phyloP scores from a whole-genome alignment of 2,113 vertebrate species.

The Ascaphus truei region DNA sequence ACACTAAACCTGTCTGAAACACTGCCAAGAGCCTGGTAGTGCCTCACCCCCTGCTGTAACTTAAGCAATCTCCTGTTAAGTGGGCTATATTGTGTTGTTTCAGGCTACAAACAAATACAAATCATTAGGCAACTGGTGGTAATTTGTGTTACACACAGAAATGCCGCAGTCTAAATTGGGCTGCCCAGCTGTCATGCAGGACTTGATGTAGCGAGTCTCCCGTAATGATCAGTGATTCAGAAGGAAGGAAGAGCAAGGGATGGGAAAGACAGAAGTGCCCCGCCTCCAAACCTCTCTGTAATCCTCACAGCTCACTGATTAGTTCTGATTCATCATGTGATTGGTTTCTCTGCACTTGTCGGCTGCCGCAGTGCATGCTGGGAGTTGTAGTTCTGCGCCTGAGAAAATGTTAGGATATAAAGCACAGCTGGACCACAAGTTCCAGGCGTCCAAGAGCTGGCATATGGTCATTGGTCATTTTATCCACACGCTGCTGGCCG shows the following conservation, averaged over 20 bases:
- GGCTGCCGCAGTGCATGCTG: neutral
- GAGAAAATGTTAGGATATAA: neutral
- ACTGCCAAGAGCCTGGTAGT: neutral
- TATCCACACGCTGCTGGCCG: too few relatives aligned
- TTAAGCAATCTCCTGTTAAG: neutral
- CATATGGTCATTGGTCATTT: neutral
- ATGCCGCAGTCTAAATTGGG: neutral
- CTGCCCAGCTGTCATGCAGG: neutral
- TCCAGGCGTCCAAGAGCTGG: neutral
- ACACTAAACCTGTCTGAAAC: neutral
- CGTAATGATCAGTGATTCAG: neutral
- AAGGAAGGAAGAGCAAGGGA: neutral
- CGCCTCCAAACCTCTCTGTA: neutral
- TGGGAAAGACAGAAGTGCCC: neutral
- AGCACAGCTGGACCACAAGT: neutral
- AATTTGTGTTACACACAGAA: too few relatives aligned
- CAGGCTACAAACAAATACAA: neutral
- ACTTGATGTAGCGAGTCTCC: neutral
- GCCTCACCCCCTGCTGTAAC: neutral
- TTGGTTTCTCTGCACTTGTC: neutral
- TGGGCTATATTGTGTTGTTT: neutral
- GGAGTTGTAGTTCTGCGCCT: slow-evolving; percentile 11
- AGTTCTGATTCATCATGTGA: neutral
- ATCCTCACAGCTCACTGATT: neutral
- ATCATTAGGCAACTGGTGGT: neutral